Percentiles rank a stretch among this genome's conserved stretches.
Evolutionary conservation across 2,888 invertebrate species (phyloP).

Genomic region (Carcina quercana): DNA sequence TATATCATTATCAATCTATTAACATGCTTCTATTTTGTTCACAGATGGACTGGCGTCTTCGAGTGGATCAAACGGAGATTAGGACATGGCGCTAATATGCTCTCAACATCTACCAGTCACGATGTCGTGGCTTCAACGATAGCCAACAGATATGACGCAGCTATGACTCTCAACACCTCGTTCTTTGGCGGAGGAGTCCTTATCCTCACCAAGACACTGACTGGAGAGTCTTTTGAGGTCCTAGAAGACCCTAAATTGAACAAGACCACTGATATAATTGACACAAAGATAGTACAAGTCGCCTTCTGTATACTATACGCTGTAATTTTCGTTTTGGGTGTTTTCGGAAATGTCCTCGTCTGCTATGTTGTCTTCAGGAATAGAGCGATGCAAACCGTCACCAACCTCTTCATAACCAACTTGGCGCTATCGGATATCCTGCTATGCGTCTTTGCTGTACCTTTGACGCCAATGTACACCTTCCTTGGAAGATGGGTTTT

Average conservation of each 20-base stretch:
- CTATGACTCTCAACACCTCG: slow-evolving; percentile 51
- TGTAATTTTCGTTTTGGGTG: slow-evolving; percentile 85
- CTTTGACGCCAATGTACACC: slow-evolving; percentile 91
- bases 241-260: slow-evolving; percentile 57
- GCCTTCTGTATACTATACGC: slow-evolving; percentile 85
- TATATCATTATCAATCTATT: neutral
- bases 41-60: slow-evolving; percentile 48
- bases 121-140: slow-evolving; percentile 28
- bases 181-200: slow-evolving; percentile 47
- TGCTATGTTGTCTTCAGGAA: slow-evolving; percentile 90
- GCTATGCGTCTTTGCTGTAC: slow-evolving; percentile 88
- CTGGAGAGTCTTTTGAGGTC: slow-evolving; percentile 59
- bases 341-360: slow-evolving; percentile 87
- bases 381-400: slow-evolving; percentile 92
- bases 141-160: slow-evolving; percentile 36
- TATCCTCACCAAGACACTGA: slow-evolving; percentile 57
- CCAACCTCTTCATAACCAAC: slow-evolving; percentile 93
- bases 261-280: slow-evolving; percentile 74
- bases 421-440: slow-evolving; percentile 91
- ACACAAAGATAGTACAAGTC: slow-evolving; percentile 79
- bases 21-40: slow-evolving; percentile 26
- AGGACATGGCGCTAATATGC: slow-evolving; percentile 30
- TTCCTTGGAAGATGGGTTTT: slow-evolving; percentile 90
- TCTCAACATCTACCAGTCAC: slow-evolving; percentile 28
- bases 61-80: slow-evolving; percentile 9